phyloP scores from a whole-genome alignment of 1,140 invertebrate species.

The Macrocentrus cingulum region DNA sequence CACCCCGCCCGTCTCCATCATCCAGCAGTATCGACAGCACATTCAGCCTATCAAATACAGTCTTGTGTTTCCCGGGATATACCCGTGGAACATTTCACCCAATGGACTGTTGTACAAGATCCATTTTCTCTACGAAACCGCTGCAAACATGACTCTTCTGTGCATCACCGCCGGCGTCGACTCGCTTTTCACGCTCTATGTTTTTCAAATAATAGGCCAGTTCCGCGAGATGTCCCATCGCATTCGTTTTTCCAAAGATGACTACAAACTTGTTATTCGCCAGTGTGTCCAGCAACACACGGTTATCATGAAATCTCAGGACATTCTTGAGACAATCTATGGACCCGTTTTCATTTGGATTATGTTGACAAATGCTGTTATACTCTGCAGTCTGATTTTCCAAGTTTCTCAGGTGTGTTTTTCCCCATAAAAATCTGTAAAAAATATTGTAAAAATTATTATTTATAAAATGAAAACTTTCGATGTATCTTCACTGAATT shows the following conservation, averaged over 20 bases:
- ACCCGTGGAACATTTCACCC: constrained; percentile 27
- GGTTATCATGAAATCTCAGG: constrained; percentile 22
- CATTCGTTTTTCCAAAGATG: constrained; percentile 25
- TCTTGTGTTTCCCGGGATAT: constrained; percentile 20
- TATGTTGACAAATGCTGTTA: constrained; percentile 31
- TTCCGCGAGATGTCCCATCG: constrained; percentile 19
- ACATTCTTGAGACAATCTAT: constrained; percentile 32
- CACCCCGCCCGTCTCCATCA: constrained; percentile 11
- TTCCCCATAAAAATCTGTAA: too few species aligned
- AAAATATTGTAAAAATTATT: too few species aligned
- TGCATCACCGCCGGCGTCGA: constrained; percentile 34
- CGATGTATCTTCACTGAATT: too few species aligned
- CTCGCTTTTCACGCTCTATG: constrained; percentile 33
- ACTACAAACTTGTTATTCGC: constrained; percentile 15
- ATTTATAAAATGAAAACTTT: too few species aligned
- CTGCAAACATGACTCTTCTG: constrained; percentile 19
- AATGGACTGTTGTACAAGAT: constrained; percentile 25
- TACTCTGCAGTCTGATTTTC: constrained; percentile 37
- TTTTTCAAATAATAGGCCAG: constrained; percentile 34
- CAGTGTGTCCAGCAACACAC: constrained; percentile 25
- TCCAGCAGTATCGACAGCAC: constrained; percentile 1
- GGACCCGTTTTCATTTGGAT: constrained; percentile 34
- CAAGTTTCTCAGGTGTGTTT: constrained; percentile 38
- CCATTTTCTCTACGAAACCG: constrained; percentile 29
- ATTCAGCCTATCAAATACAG: constrained; percentile 21